Evolutionary conservation across 2,113 vertebrate genomes (phyloP).

Genomic region (Barbus barbus): DNA sequence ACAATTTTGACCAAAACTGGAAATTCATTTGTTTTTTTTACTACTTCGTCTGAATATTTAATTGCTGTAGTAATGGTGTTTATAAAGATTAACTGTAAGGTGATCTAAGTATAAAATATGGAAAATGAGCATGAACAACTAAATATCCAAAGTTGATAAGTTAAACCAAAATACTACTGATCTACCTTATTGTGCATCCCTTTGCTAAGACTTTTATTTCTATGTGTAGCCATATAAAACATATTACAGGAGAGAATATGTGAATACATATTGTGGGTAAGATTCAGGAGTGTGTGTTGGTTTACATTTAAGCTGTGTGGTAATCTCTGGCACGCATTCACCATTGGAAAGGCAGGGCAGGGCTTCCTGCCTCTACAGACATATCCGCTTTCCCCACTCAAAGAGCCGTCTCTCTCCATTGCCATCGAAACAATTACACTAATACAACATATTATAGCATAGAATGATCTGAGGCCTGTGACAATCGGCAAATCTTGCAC

Average conservation of each 20-base stretch:
- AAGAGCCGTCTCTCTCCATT: slow-evolving; percentile 61
- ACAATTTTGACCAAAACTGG: not conserved
- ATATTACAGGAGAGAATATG: not conserved
- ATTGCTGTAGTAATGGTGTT: not conserved
- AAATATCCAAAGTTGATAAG: not conserved
- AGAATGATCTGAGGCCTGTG: slow-evolving; percentile 3
- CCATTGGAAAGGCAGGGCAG: slow-evolving; percentile 74
- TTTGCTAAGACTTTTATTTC: too few relatives aligned
- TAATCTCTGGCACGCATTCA: slow-evolving; percentile 58
- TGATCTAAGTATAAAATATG: not conserved
- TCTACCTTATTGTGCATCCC: not conserved
- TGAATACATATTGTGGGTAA: not conserved
- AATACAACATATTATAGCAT: slow-evolving; percentile 20
- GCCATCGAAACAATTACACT: slow-evolving; percentile 43
- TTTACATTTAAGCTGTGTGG: slow-evolving; percentile 30
- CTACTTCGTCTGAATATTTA: not conserved
- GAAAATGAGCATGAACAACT: not conserved
- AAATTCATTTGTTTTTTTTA: too few relatives aligned
- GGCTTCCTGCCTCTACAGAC: slow-evolving; percentile 75
- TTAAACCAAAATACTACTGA: not conserved
- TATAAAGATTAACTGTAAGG: not conserved
- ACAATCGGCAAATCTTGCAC: slow-evolving; percentile 7
- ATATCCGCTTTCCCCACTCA: slow-evolving; percentile 74
- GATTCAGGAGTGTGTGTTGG: not conserved
- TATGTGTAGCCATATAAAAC: too few relatives aligned